Evolutionary conservation across 2,888 invertebrate genomes (phyloP), one percentile per base, ranked within the genome.

Genomic region (Mythimna pallens): DNA sequence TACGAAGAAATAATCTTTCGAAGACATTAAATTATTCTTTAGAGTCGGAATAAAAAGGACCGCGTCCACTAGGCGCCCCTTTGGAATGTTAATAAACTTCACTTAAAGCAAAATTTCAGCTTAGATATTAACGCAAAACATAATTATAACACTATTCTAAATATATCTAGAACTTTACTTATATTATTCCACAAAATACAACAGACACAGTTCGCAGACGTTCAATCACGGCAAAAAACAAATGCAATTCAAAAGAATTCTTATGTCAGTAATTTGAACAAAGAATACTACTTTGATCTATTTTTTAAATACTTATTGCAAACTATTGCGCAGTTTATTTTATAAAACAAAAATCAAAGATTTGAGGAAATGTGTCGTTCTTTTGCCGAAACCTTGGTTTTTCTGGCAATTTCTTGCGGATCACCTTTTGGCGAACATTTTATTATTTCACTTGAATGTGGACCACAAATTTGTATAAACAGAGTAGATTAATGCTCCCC

Each of bases 21-120:
- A 90, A 93, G 88, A 92, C 93, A 93, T 93, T 92, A 92, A 93
- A 87, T 89, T 90, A 85, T 87, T 87, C 81, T 88, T 87, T 86
- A 73, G 43, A 85, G 81, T 86, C 87, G 65, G 83, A 88, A 88
- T 78, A 71, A 73, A 86, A 87, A 89, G 89, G 90, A 89, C 86
- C 89, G 90, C 90, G 84, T 87, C 80, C 74, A 84, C 82, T 85
- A 77, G 84, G 91, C 87, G 89, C 88, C 89, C 91, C 90, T 91
- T 89, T 86, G 77, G 83, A 86, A 81, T 76, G 72, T 84, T 82
- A 68, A 71, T 76, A 73, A 86, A 83, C 71, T 88, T 86, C 85
- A 89, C 89, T 90, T 87, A 85, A 83, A 84, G 86, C 82, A 86
- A 80, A 87, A 86, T 87, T 87, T 81, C 76, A 87, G 76, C 87